Percentiles rank a stretch among this genome's conserved stretches.
These are phyloP conservation scores for Spialia ferax DNA, from an alignment of 2,888 invertebrate genomes.

Conservation along the genomic window DNA sequence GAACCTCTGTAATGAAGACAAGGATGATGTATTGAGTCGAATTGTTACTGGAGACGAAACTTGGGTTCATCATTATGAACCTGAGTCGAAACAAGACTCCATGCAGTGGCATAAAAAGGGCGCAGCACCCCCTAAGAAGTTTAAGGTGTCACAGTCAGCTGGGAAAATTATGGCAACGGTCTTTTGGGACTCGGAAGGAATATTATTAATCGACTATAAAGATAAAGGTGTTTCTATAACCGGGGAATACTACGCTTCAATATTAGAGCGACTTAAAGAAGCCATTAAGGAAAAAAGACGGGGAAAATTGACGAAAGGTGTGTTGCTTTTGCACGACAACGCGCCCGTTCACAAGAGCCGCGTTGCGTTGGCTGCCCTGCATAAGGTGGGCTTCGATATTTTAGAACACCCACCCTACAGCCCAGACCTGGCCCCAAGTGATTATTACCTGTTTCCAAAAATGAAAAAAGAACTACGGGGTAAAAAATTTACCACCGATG, in stretches of 20 bases:
- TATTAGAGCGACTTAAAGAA: slow-evolving; percentile 43
- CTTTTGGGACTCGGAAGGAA: slow-evolving; percentile 44
- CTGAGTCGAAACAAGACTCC: slow-evolving; percentile 49
- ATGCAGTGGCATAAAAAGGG: slow-evolving; percentile 50
- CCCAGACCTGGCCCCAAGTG: slow-evolving; percentile 38
- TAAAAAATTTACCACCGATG: slow-evolving; percentile 39
- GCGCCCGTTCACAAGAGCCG: slow-evolving; percentile 43
- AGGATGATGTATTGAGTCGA: slow-evolving; percentile 20
- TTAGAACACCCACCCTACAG: slow-evolving; percentile 42
- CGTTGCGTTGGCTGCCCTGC: slow-evolving; percentile 43
- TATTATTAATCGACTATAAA: slow-evolving; percentile 41
- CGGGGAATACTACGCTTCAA: slow-evolving; percentile 45
- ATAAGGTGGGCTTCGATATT: slow-evolving; percentile 41
- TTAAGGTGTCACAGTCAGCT: slow-evolving; percentile 43
- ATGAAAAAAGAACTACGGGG: slow-evolving; percentile 42
- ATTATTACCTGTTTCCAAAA: slow-evolving; percentile 40
- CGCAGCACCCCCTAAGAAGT: slow-evolving; percentile 45
- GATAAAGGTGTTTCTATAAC: too few relatives aligned
- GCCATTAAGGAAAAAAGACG: too few relatives aligned
- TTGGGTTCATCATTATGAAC: slow-evolving; percentile 50
- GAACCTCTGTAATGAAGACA: slow-evolving; percentile 22
- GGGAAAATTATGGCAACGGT: slow-evolving; percentile 49
- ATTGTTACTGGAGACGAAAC: slow-evolving; percentile 48
- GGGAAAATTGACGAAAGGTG: slow-evolving; percentile 34
- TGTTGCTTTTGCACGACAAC: slow-evolving; percentile 44